Conservation (phyloP, 2,888 invertebrate species). For the Sympetrum striolatum region DNA sequence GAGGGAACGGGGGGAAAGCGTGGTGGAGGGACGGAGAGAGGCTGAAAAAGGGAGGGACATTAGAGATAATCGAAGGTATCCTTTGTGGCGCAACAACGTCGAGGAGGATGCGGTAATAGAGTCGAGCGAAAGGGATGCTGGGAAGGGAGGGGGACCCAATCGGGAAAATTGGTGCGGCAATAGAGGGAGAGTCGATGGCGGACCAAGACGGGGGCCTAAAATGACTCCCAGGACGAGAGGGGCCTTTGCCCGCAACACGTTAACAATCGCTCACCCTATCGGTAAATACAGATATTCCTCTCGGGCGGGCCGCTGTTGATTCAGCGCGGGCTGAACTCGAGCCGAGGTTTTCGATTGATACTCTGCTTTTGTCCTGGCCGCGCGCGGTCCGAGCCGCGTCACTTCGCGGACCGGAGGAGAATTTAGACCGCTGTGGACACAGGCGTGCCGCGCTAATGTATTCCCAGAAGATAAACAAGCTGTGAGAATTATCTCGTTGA, state of each 20-base stretch:
- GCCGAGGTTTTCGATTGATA: background rate
- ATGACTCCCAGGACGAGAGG: background rate
- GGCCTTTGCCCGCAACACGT: background rate
- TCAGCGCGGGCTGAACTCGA: background rate
- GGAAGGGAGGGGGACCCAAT: background rate
- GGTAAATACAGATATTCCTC: background rate
- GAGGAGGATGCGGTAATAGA: conserved; percentile 28
- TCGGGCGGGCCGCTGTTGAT: background rate
- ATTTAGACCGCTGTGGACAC: background rate
- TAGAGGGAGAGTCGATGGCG: background rate
- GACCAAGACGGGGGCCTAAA: background rate
- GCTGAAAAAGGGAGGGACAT: background rate
- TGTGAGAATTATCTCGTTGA: background rate
- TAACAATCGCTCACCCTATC: background rate
- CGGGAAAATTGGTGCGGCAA: background rate
- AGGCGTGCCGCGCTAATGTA: background rate
- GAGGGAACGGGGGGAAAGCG: too few relatives aligned
- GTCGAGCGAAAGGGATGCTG: conserved; percentile 1
- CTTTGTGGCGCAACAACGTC: conserved; percentile 32
- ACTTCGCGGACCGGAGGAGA: background rate
- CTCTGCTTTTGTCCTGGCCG: background rate
- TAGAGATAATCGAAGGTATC: conserved; percentile 38
- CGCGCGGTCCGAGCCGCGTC: background rate
- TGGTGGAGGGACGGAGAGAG: background rate
- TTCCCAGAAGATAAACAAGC: background rate